These are phyloP conservation scores for Pimpla rufipes DNA, from an alignment of 2,888 invertebrate genomes.

Conservation along the genomic window DNA sequence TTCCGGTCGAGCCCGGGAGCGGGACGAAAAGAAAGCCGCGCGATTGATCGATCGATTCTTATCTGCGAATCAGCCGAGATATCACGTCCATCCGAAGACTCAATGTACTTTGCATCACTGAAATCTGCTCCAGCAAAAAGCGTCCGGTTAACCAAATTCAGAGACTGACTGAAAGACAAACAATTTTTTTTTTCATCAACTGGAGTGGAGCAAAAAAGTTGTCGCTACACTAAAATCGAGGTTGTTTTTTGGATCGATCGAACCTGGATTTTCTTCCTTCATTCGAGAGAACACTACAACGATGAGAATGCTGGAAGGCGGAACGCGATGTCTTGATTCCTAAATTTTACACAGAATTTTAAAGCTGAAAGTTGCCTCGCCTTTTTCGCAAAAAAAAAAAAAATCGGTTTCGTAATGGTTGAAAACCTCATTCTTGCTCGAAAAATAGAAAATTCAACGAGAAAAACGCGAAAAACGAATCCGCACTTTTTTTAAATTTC, in stretches of 20 bases:
- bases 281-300: no score
- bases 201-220: background rate
- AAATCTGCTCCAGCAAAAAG: no score
- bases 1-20: slow-evolving; percentile 51
- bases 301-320: no score
- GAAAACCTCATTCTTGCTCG: no score
- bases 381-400: background rate
- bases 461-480: no score
- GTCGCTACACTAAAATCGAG: background rate
- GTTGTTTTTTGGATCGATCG: background rate
- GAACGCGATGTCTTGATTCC: no score
- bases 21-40: slow-evolving; percentile 52
- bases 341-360: background rate
- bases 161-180: background rate
- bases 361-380: no score
- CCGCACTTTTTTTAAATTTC: no score
- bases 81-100: background rate
- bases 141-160: background rate
- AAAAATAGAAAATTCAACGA: no score
- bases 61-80: slow-evolving; percentile 39
- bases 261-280: no score
- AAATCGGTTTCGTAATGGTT: no score
- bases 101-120: background rate
- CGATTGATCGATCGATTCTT: slow-evolving; percentile 38
- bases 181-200: background rate